Conservation (phyloP, 2,113 vertebrate species). For the Onychorhynchus coronatus region DNA sequence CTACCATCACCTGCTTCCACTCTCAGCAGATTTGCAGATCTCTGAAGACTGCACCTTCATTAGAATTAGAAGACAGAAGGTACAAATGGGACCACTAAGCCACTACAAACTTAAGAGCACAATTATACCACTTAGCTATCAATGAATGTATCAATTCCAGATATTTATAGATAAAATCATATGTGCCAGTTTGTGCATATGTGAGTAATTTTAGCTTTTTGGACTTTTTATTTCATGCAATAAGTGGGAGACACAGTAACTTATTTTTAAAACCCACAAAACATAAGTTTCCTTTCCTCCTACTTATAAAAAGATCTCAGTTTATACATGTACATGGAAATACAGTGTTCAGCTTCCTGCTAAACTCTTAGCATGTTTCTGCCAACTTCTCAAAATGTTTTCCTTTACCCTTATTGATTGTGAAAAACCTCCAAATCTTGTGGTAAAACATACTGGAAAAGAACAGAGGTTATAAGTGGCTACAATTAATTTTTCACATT, state of each 20-base stretch:
- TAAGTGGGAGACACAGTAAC: background rate
- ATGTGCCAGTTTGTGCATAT: background rate
- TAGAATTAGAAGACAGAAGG: background rate
- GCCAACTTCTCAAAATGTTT: background rate
- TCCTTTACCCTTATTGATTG: background rate
- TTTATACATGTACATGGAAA: background rate
- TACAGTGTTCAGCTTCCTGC: background rate
- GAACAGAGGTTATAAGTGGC: background rate
- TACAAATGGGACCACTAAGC: background rate
- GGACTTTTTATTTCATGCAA: background rate
- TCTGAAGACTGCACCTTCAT: background rate
- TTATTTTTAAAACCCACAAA: constrained; percentile 2
- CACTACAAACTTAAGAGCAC: background rate
- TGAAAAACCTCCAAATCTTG: background rate
- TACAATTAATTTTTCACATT: background rate
- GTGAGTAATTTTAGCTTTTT: background rate
- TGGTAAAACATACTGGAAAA: background rate
- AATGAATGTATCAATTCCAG: background rate
- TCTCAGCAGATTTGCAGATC: background rate
- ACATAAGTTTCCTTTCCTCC: background rate
- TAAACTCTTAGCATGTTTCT: background rate
- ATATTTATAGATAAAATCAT: background rate
- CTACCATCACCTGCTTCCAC: background rate
- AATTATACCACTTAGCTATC: background rate
- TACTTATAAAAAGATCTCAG: background rate